phyloP scores from a whole-genome alignment of 2,797 vertebrate genomes.

The Bovichtus diacanthus region DNA sequence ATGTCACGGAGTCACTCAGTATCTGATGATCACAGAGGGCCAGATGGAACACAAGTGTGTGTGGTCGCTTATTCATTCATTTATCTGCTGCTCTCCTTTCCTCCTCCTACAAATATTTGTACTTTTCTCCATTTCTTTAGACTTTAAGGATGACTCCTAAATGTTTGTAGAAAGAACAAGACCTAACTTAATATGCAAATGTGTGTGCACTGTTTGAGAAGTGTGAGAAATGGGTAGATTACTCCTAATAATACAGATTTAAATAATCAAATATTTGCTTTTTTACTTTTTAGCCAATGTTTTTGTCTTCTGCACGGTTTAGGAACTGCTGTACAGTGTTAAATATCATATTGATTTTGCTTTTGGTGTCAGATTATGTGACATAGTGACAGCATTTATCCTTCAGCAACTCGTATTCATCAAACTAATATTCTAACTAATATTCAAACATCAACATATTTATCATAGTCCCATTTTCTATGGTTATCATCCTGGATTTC shows the following conservation, averaged over 20 bases:
- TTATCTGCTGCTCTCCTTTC: neutral
- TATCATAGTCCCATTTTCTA: neutral
- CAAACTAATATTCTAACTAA: neutral
- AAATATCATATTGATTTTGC: neutral
- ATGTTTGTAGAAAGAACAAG: neutral
- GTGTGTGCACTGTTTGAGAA: too few relatives aligned
- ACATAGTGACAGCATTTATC: neutral
- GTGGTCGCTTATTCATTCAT: neutral
- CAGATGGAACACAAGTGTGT: conserved; percentile 40
- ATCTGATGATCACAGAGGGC: conserved; percentile 7
- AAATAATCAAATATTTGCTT: too few relatives aligned
- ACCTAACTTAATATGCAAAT: neutral
- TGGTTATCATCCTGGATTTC: neutral
- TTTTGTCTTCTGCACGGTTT: neutral
- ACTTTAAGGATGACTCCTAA: neutral
- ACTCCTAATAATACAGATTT: too few relatives aligned
- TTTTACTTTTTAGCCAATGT: too few relatives aligned
- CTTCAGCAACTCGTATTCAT: neutral
- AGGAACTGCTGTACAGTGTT: neutral
- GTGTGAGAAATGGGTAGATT: too few relatives aligned
- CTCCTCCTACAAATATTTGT: neutral
- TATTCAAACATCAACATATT: neutral
- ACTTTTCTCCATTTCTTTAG: neutral
- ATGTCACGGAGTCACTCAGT: conserved; percentile 32
- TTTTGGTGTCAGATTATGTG: neutral